Percentiles rank a stretch among this genome's conserved stretches.
Conservation (phyloP, 23 tunicate genomes). For the Ascidia mentula region DNA sequence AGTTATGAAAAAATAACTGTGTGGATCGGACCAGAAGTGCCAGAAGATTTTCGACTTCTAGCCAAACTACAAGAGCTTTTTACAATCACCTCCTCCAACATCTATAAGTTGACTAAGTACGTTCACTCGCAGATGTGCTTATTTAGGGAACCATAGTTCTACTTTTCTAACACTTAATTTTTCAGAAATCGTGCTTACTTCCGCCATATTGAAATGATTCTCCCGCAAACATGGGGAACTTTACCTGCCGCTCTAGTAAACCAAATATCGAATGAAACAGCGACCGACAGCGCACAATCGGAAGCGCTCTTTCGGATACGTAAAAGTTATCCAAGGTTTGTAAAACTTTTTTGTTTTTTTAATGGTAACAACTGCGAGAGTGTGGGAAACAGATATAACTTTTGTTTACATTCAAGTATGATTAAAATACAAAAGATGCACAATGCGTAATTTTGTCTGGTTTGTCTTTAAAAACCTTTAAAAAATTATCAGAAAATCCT, state of each 20-base stretch:
- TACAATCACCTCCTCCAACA: constrained; percentile 25
- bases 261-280: background rate
- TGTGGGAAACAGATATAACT: too few relatives aligned
- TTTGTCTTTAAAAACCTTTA: too few relatives aligned
- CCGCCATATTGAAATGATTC: constrained; percentile 39
- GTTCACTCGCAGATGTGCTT: background rate
- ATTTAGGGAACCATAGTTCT: background rate
- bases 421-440: too few relatives aligned
- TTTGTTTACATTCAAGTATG: too few relatives aligned
- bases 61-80: constrained; percentile 36
- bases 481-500: too few relatives aligned
- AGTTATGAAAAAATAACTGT: constrained; percentile 65
- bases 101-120: constrained; percentile 57
- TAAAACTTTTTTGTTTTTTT: too few relatives aligned
- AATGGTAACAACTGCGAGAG: too few relatives aligned
- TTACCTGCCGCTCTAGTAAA: constrained; percentile 23
- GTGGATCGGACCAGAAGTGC: constrained; percentile 53
- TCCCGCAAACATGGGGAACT: constrained; percentile 70
- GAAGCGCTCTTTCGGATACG: constrained; percentile 38
- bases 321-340: constrained; percentile 69
- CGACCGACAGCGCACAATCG: background rate
- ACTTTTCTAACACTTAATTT: background rate
- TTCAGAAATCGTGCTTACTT: constrained; percentile 68
- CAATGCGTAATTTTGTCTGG: too few relatives aligned
- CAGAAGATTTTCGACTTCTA: constrained; percentile 46